These are phyloP conservation scores for Aegotheles bennettii DNA, from an alignment of 2,113 vertebrate species.

Conservation along the genomic window DNA sequence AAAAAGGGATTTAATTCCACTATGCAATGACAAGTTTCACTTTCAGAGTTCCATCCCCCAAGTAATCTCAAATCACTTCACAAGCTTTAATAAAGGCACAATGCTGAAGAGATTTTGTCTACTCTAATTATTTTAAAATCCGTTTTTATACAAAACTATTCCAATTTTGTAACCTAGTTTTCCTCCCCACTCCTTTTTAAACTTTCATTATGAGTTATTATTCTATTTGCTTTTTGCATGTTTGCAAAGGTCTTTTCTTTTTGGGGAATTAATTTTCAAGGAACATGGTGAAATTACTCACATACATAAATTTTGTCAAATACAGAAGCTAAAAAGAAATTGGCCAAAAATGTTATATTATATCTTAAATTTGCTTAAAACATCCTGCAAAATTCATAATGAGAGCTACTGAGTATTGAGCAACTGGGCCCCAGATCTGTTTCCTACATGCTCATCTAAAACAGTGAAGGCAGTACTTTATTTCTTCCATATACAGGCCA, in stretches of 20 bases:
- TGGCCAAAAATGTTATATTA: background rate
- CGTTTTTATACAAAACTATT: background rate
- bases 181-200: background rate
- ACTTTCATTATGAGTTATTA: background rate
- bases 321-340: background rate
- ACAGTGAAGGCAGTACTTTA: too few relatives aligned
- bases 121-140: conserved; percentile 12
- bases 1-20: background rate
- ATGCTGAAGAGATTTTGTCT: background rate
- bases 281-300: background rate
- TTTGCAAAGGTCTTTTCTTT: background rate
- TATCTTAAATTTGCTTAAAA: background rate
- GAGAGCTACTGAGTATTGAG: background rate
- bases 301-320: background rate
- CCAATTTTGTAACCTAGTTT: background rate
- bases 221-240: background rate
- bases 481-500: background rate
- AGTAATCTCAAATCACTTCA: conserved; percentile 12
- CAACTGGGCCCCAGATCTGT: background rate
- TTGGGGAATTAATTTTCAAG: background rate
- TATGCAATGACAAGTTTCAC: background rate
- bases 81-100: background rate
- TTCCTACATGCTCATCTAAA: background rate
- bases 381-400: background rate
- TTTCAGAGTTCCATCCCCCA: background rate